Conservation (phyloP, 1,140 invertebrate species). For the Drosophila kanapiae region DNA sequence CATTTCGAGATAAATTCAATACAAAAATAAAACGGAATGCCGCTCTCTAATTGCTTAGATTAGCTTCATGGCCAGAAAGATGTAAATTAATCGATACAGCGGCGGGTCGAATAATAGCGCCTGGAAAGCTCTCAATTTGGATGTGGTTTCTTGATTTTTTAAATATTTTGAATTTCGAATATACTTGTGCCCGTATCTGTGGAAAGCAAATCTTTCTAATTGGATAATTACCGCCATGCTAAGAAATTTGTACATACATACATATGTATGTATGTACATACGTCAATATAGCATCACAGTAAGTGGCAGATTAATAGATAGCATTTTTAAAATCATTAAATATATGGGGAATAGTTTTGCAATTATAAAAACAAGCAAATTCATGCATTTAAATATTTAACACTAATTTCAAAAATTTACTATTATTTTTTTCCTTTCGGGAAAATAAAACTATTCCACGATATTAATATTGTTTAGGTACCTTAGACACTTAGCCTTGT, state of each 20-base stretch:
- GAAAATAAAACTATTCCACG: too few species aligned
- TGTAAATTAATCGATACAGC: slow-evolving; percentile 35
- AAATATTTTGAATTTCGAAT: background rate
- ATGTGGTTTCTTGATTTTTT: background rate
- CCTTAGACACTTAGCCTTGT: too few species aligned
- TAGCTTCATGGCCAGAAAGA: slow-evolving; percentile 42
- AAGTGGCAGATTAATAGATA: background rate
- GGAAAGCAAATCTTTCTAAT: slow-evolving; percentile 5
- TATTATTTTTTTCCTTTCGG: too few species aligned
- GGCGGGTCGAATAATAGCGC: background rate
- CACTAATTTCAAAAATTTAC: too few species aligned
- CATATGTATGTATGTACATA: background rate
- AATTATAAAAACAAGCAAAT: background rate
- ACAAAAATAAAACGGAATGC: too few species aligned
- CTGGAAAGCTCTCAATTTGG: background rate
- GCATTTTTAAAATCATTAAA: background rate
- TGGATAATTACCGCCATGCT: slow-evolving; percentile 7
- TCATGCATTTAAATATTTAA: too few species aligned
- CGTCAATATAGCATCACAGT: background rate
- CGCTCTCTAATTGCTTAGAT: slow-evolving; percentile 45
- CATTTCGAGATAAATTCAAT: slow-evolving; percentile 37
- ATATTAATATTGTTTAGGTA: too few species aligned
- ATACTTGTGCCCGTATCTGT: background rate
- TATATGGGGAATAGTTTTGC: background rate
- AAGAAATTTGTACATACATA: background rate